These are phyloP conservation scores for Drosophila kikkawai DNA, from an alignment of 1,140 invertebrate genomes.

Conservation along the genomic window DNA sequence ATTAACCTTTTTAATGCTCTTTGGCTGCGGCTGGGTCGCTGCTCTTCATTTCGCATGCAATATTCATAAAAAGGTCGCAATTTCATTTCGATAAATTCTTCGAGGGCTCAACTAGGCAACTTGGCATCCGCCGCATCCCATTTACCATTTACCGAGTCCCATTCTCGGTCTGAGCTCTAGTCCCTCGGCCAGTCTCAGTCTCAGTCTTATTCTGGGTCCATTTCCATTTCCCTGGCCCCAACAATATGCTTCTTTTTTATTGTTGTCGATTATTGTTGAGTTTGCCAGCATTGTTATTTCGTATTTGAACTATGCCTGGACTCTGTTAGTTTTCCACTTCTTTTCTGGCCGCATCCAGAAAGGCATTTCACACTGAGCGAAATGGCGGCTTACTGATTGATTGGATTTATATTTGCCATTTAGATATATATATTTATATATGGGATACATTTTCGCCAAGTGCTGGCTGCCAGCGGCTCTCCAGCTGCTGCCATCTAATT, in stretches of 20 bases:
- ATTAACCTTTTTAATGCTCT: slow-evolving; percentile 56
- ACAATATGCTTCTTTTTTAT: slow-evolving; percentile 61
- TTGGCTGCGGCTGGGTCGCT: slow-evolving; percentile 13
- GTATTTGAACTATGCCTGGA: slow-evolving; percentile 51
- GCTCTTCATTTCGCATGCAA: slow-evolving; percentile 51
- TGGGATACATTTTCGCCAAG: slow-evolving; percentile 17
- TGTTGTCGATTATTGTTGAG: slow-evolving; percentile 75
- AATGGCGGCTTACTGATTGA: neutral
- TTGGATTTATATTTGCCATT: neutral
- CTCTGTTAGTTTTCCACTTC: slow-evolving; percentile 50
- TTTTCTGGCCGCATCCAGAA: slow-evolving; percentile 12
- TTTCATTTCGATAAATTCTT: slow-evolving; percentile 63
- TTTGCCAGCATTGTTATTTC: slow-evolving; percentile 43
- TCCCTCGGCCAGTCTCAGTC: neutral
- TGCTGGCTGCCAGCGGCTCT: slow-evolving; percentile 31
- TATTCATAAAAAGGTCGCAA: slow-evolving; percentile 60
- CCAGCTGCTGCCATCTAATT: slow-evolving; percentile 79
- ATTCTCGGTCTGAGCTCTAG: neutral
- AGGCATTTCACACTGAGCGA: slow-evolving; percentile 26
- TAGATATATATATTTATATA: neutral
- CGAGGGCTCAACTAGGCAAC: slow-evolving; percentile 43
- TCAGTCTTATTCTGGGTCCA: neutral
- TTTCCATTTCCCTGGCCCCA: slow-evolving; percentile 27
- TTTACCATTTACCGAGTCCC: slow-evolving; percentile 6
- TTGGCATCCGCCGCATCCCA: slow-evolving; percentile 27